Evolutionary conservation across 2,888 invertebrate genomes (phyloP), one percentile per base, ranked within the genome.

Genomic region (Amphiduros pacificus): DNA sequence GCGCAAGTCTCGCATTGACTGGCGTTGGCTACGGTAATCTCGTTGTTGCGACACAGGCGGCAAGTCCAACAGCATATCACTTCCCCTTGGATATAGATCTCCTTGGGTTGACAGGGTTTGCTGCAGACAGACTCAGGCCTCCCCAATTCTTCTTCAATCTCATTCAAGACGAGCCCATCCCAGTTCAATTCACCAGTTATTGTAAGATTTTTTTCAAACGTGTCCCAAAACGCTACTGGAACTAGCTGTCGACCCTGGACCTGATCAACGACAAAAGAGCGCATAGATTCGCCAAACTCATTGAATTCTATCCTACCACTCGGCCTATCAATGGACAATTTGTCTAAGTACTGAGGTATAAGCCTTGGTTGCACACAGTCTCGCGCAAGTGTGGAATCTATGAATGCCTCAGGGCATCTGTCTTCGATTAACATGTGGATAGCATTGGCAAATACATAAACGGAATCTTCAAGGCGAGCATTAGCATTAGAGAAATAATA

Each of bases 1-100:
- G 66, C 63, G 50, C 72, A 72, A 2, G 52, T 44, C 24, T 60
- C 48, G 31, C 73, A 73, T 22, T 58, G 54, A n/a, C 64, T 63
- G 5, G 60, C 61, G 14, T 54, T 61, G 11, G 24, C 26, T 9
- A 66, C n/a, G 6, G 57, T 58, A n/a, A 61, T 55, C 32, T 53
- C 53, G 11, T 6, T 53, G 20, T 6, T 11, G 14, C 53, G 28
- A 31, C 53, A 53, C 5, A 14, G 11, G 17, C n/a, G 31, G 32
- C 53, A 53, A 20, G 26, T 29, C 53, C 53, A 53, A 31, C 53
- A 53, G 32, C 53, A 53, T 28, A 29, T 22, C 29, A 53, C 31
- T 20, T 53, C 53, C 17, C 53, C 53, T 29, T 53, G 53, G 2
- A 53, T 6, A 24, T 11, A 29, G 22, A 53, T 29, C 31, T 53